Conservation (phyloP, 2,797 vertebrate genomes). For the Chaetophractus vellerosus region DNA sequence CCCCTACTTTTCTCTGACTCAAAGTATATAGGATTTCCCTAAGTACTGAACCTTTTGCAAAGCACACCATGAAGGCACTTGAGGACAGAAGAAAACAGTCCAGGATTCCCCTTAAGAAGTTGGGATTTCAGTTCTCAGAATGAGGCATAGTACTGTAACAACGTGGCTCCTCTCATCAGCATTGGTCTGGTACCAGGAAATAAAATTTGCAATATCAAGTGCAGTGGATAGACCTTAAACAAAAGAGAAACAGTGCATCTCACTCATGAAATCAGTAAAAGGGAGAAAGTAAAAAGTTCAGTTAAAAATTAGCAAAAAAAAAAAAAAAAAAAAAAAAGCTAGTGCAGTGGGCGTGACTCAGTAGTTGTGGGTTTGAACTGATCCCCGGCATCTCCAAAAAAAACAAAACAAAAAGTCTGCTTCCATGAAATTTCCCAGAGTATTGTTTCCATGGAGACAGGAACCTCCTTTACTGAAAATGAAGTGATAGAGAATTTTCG, state of each 20-base stretch:
- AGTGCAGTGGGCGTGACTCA: no score
- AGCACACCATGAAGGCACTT: neutral
- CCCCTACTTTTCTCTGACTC: neutral
- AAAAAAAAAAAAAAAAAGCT: no score
- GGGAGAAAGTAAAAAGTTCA: neutral
- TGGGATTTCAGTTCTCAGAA: conserved; percentile 32
- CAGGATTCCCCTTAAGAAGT: neutral
- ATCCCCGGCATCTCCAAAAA: no score
- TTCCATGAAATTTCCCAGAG: neutral
- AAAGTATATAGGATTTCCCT: neutral
- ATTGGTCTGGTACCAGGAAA: neutral
- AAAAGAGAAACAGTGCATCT: conserved; percentile 6
- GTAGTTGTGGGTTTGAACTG: no score
- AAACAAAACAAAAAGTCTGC: neutral
- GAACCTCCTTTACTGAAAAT: neutral
- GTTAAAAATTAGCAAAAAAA: no score
- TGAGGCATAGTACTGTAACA: neutral
- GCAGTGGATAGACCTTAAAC: conserved; percentile 4
- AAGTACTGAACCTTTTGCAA: neutral
- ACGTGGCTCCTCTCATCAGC: neutral
- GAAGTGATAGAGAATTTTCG: neutral
- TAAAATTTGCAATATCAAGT: neutral
- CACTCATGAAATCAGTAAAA: conserved; percentile 23
- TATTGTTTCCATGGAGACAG: neutral
- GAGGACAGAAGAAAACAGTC: neutral